Percentiles rank a stretch among this genome's conserved stretches.
Conservation (phyloP, 2,113 vertebrate genomes). For the Ictalurus punctatus region DNA sequence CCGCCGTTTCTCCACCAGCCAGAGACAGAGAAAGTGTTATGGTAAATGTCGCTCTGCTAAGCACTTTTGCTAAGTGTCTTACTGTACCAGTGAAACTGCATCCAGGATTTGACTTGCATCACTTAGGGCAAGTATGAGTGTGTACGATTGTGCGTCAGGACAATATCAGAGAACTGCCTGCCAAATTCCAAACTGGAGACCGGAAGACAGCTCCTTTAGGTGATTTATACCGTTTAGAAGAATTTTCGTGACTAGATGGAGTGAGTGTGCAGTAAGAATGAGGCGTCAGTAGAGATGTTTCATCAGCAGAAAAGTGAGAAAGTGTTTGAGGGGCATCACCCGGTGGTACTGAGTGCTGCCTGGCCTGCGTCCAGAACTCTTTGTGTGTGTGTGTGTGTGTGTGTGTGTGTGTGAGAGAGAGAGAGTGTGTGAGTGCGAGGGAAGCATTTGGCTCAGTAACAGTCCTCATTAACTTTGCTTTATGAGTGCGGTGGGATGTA, state of each 20-base stretch:
- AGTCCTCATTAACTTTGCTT: conserved; percentile 36
- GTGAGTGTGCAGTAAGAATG: conserved; percentile 21
- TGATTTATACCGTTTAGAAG: conserved; percentile 58
- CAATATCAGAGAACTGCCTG: conserved; percentile 38
- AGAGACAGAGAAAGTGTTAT: conserved; percentile 52
- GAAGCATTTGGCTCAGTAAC: conserved; percentile 39
- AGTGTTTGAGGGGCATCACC: conserved; percentile 27
- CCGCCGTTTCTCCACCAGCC: conserved; percentile 66
- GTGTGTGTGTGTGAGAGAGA: conserved; percentile 9
- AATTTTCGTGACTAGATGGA: conserved; percentile 34
- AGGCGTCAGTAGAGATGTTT: conserved; percentile 21
- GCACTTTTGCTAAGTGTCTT: conserved; percentile 56
- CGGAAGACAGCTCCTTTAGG: conserved; percentile 60
- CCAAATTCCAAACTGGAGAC: conserved; percentile 32
- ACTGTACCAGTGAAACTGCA: conserved; percentile 32
- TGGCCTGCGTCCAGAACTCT: conserved; percentile 1
- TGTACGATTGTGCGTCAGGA: conserved; percentile 28
- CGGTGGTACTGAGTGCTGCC: conserved; percentile 17
- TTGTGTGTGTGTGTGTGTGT: conserved; percentile 18
- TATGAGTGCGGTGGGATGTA: conserved; percentile 34
- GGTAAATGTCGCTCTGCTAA: conserved; percentile 22
- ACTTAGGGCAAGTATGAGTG: conserved; percentile 25
- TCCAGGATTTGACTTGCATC: conserved; percentile 50
- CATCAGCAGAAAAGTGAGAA: conserved; percentile 29
- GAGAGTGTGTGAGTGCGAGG: neutral